A percentile compares a stretch with the other conserved stretches of the same genome.
These are phyloP conservation scores for Eudyptes chrysolophus DNA, from an alignment of 2,113 vertebrate genomes.

Conservation along the genomic window DNA sequence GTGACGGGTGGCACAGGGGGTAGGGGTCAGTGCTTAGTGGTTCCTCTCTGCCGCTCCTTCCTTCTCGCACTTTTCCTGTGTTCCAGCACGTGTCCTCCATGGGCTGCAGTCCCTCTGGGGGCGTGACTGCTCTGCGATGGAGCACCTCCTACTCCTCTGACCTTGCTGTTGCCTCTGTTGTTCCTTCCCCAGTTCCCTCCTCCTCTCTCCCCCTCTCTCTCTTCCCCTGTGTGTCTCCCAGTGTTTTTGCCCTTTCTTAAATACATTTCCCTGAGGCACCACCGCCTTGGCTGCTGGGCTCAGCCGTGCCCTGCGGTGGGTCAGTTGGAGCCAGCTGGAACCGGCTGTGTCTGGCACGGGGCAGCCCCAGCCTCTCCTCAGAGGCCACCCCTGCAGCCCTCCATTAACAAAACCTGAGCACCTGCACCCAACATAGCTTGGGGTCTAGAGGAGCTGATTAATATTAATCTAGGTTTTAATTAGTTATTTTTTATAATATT, in stretches of 20 bases:
- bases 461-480: background rate
- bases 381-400: accelerated
- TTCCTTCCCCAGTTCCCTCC: accelerated
- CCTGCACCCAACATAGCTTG: too few relatives aligned
- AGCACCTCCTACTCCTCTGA: background rate
- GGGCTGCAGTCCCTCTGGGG: background rate
- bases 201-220: background rate
- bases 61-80: background rate
- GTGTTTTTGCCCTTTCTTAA: background rate
- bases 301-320: background rate
- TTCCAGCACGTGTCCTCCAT: accelerated
- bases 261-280: accelerated
- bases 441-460: background rate
- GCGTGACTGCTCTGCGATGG: accelerated
- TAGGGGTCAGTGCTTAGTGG: background rate
- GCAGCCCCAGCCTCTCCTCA: accelerated
- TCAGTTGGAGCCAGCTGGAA: accelerated
- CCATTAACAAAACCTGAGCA: accelerated
- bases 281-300: accelerated
- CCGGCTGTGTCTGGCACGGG: accelerated
- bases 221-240: too few relatives aligned
- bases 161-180: accelerated
- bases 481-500: background rate
- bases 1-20: background rate
- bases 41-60: background rate